Conservation (phyloP, 2,888 invertebrate species). For the Hyposoter didymator region DNA sequence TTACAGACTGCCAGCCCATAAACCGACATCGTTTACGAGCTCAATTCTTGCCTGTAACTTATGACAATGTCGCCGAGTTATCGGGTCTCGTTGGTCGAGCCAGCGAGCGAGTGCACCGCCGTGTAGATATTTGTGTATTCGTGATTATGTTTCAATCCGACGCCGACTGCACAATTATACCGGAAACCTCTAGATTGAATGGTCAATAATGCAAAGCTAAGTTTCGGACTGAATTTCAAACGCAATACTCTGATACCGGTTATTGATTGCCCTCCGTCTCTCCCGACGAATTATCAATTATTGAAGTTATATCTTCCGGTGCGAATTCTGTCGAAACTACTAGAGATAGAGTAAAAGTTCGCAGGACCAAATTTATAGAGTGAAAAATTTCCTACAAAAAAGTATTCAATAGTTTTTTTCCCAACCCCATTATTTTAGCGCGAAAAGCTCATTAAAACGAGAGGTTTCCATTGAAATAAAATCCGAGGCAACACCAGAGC, state of each 20-base stretch:
- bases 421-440: background rate
- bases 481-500: background rate
- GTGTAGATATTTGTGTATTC: background rate
- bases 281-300: background rate
- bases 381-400: background rate
- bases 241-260: background rate
- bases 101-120: conserved; percentile 3
- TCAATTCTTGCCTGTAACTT: conserved; percentile 63
- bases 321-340: background rate
- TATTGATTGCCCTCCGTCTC: background rate
- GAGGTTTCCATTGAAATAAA: background rate
- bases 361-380: background rate
- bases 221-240: background rate
- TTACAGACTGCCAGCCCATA: conserved; percentile 59
- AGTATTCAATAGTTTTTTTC: background rate
- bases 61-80: conserved; percentile 54
- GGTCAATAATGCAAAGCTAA: background rate
- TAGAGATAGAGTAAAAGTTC: background rate
- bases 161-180: background rate
- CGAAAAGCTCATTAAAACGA: background rate
- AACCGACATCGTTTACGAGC: conserved; percentile 66
- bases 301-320: background rate
- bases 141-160: background rate
- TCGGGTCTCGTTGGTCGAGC: conserved; percentile 38
- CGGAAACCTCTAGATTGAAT: background rate